Evolutionary conservation across 2,797 vertebrate species (phyloP).

Genomic region (Thaleichthys pacificus): DNA sequence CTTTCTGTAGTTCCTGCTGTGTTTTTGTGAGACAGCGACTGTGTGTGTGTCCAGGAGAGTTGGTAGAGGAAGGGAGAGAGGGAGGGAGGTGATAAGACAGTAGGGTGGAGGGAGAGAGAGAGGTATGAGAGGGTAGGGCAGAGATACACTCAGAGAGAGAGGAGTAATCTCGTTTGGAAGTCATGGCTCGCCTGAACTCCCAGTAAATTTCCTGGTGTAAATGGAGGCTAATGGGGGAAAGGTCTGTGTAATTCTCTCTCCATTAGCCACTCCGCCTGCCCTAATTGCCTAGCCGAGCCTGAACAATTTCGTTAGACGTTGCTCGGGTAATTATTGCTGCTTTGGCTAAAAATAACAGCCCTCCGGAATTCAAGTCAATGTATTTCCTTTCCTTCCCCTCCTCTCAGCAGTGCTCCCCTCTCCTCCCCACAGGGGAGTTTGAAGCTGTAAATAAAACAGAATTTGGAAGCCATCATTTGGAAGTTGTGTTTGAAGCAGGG

Average conservation of each 20-base stretch:
- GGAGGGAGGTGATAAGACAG: background rate
- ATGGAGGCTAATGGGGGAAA: slow-evolving; percentile 77
- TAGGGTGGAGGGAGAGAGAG: slow-evolving; percentile 15
- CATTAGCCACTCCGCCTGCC: slow-evolving; percentile 73
- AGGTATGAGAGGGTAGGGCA: background rate
- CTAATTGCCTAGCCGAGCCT: slow-evolving; percentile 78
- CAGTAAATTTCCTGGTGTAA: slow-evolving; percentile 75
- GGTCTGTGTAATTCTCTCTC: slow-evolving; percentile 76
- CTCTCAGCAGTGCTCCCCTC: slow-evolving; percentile 13
- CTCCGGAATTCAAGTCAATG: slow-evolving; percentile 43
- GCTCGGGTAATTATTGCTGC: slow-evolving; percentile 73
- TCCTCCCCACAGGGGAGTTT: background rate
- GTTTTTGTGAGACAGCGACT: too few relatives aligned
- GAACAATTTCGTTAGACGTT: slow-evolving; percentile 78
- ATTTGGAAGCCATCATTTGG: slow-evolving; percentile 38
- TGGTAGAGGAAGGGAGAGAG: background rate
- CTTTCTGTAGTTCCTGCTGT: too few relatives aligned
- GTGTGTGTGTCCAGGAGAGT: too few relatives aligned
- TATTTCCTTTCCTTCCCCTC: slow-evolving; percentile 36
- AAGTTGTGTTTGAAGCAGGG: background rate
- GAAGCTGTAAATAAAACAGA: slow-evolving; percentile 34
- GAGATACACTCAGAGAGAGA: background rate
- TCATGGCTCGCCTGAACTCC: slow-evolving; percentile 66
- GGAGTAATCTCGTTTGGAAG: slow-evolving; percentile 70
- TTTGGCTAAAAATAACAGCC: slow-evolving; percentile 75